Percentiles rank a stretch among this genome's conserved stretches.
Conservation (phyloP, 2,888 invertebrate genomes). For the Orthonevra nobilis region DNA sequence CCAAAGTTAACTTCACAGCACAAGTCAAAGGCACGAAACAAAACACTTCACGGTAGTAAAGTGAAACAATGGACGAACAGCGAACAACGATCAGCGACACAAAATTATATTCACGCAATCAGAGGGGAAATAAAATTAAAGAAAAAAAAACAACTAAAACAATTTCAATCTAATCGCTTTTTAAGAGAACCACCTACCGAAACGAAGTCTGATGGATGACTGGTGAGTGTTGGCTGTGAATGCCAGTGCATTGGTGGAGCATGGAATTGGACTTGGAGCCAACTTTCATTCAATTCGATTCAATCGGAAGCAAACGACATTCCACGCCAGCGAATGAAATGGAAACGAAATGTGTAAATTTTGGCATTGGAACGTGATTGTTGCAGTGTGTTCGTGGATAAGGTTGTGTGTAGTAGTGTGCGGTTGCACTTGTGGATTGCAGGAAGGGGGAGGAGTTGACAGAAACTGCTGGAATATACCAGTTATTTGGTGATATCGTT, state of each 20-base stretch:
- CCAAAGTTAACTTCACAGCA: conserved; percentile 27
- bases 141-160: conserved; percentile 1
- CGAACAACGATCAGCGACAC: neutral
- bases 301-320: conserved; percentile 3
- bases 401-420: neutral
- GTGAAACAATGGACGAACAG: neutral
- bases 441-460: conserved; percentile 29
- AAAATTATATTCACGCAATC: conserved; percentile 16
- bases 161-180: neutral
- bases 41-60: neutral
- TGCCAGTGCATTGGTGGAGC: conserved; percentile 19
- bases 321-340: conserved; percentile 6
- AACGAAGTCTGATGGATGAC: conserved; percentile 62
- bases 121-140: conserved; percentile 1
- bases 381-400: conserved; percentile 10
- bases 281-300: conserved; percentile 26
- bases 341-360: neutral
- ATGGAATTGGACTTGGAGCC: conserved; percentile 15
- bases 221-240: conserved; percentile 11
- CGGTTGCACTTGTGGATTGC: conserved; percentile 40
- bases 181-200: conserved; percentile 51
- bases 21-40: conserved; percentile 21
- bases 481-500: conserved; percentile 27
- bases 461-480: conserved; percentile 22
- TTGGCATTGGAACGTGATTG: conserved; percentile 7